These are phyloP conservation scores for Holocentrus rufus DNA, from an alignment of 2,797 vertebrate species.

Conservation along the genomic window DNA sequence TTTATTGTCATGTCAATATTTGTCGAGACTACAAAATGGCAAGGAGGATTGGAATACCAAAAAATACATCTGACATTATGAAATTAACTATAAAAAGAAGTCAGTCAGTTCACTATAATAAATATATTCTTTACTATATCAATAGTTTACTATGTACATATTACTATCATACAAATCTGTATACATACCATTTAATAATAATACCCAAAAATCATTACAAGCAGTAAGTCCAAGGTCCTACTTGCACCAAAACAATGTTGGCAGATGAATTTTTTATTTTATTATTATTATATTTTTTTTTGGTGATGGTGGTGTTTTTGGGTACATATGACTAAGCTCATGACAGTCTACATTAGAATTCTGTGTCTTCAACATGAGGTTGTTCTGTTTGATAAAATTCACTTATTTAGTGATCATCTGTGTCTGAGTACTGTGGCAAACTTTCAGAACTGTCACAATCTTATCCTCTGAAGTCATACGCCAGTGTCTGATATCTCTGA, in stretches of 20 bases:
- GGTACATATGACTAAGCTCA: constrained; percentile 1
- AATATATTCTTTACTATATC: constrained; percentile 37
- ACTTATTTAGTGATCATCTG: not conserved
- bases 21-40: constrained; percentile 45
- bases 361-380: constrained; percentile 1
- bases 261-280: not conserved
- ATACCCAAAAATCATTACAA: not conserved
- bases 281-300: too few relatives aligned
- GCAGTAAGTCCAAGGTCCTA: not conserved
- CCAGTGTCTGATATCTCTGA: not conserved
- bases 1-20: constrained; percentile 54
- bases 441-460: not conserved
- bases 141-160: constrained; percentile 47
- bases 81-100: constrained; percentile 50
- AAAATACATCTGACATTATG: constrained; percentile 42
- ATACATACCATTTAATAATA: constrained; percentile 8
- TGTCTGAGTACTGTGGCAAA: not conserved
- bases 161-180: constrained; percentile 43
- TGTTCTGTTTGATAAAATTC: not conserved
- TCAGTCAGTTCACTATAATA: constrained; percentile 41
- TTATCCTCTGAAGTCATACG: not conserved
- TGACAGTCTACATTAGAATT: not conserved
- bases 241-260: not conserved
- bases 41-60: constrained; percentile 30
- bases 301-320: not conserved